These are phyloP conservation scores for Cervus canadensis DNA, from an alignment of 2,113 vertebrate genomes.

Conservation along the genomic window DNA sequence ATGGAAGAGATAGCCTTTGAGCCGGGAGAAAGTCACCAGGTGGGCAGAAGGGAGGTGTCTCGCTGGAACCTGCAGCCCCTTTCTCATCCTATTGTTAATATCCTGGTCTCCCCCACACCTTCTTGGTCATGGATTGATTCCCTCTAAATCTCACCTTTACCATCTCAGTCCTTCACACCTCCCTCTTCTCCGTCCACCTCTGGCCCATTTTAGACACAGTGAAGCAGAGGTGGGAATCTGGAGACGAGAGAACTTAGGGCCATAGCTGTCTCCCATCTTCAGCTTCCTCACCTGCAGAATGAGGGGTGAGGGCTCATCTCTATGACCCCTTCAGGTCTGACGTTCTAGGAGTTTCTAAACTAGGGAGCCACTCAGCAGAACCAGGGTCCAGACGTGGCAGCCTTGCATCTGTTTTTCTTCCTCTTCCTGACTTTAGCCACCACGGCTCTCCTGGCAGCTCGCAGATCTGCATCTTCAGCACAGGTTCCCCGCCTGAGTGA, in stretches of 20 bases:
- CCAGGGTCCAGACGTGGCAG: neutral
- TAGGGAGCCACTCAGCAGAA: neutral
- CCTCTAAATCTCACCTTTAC: neutral
- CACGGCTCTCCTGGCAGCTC: accelerated
- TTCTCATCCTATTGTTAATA: neutral
- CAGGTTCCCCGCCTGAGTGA: neutral
- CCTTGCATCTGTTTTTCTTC: neutral
- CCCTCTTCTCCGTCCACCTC: neutral
- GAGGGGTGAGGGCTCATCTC: neutral
- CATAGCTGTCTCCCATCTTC: neutral
- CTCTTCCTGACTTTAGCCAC: accelerated
- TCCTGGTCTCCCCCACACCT: neutral
- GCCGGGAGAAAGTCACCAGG: neutral
- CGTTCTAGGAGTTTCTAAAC: neutral
- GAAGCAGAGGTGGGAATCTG: neutral
- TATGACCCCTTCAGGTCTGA: neutral
- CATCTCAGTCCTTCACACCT: neutral
- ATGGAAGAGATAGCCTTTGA: neutral
- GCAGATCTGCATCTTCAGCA: neutral
- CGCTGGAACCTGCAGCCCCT: accelerated
- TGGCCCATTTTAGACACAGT: neutral
- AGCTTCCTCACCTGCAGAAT: neutral
- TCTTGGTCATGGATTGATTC: neutral
- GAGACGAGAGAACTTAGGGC: neutral
- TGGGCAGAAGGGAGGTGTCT: neutral